phyloP scores from a whole-genome alignment of 2,113 vertebrate species.

The Camelus dromedarius region DNA sequence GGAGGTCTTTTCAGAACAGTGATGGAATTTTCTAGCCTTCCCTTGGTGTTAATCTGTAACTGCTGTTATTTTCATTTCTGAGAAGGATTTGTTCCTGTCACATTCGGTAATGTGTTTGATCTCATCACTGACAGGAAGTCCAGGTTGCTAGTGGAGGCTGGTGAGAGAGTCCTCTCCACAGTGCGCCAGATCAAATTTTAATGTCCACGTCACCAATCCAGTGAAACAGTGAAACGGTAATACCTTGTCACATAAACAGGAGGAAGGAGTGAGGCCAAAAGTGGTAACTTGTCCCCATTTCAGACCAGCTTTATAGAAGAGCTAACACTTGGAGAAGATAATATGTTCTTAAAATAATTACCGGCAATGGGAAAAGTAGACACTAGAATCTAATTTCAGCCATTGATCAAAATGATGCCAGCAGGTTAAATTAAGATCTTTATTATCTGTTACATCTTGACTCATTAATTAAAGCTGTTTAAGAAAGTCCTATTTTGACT shows the following conservation, averaged over 20 bases:
- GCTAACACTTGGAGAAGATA: background rate
- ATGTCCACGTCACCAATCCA: background rate
- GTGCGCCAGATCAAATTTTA: background rate
- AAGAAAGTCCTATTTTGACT: background rate
- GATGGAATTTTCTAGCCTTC: background rate
- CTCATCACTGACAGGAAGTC: background rate
- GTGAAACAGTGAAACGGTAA: background rate
- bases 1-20: background rate
- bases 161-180: background rate
- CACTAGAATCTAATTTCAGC: background rate
- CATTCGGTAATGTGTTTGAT: background rate
- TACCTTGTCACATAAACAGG: background rate
- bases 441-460: background rate
- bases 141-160: no score
- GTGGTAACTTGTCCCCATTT: background rate
- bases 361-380: background rate
- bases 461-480: background rate
- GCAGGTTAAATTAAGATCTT: background rate
- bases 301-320: background rate
- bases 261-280: background rate
- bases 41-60: background rate
- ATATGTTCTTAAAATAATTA: background rate
- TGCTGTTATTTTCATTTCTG: background rate
- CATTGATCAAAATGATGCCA: background rate
- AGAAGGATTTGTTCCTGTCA: background rate